Evolutionary conservation across 2,113 vertebrate species (phyloP).

Genomic region (Ciconia boyciana): DNA sequence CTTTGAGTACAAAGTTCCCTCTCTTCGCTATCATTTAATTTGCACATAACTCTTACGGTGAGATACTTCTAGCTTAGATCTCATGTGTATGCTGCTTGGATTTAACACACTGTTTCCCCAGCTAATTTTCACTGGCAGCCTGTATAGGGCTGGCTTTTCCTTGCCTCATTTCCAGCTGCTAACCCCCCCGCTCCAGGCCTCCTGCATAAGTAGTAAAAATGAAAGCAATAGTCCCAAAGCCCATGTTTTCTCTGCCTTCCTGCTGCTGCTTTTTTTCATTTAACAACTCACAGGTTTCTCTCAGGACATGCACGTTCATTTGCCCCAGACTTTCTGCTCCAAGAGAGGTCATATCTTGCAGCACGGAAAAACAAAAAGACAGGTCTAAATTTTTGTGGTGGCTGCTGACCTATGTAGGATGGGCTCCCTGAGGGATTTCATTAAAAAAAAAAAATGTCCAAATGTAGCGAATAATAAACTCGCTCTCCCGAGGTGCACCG

Average conservation of each 20-base stretch:
- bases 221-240: background rate
- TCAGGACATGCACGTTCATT: background rate
- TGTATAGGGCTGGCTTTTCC: background rate
- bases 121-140: background rate
- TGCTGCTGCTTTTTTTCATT: background rate
- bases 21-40: background rate
- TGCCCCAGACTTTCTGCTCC: background rate
- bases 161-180: background rate
- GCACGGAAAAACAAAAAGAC: background rate
- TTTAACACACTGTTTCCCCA: background rate
- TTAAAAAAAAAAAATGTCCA: background rate
- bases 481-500: fast-evolving
- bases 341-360: background rate
- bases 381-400: background rate
- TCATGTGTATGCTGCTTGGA: background rate
- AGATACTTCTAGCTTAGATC: background rate
- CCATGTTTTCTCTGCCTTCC: background rate
- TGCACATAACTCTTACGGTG: background rate
- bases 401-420: background rate
- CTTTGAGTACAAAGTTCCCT: background rate
- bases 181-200: background rate
- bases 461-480: too few species aligned
- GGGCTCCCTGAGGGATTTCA: background rate
- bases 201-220: background rate
- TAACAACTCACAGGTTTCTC: background rate